Evolutionary conservation across 2,888 invertebrate genomes (phyloP), one percentile per base, ranked within the genome.

Genomic region (Rhaphigaster nebulosa): DNA sequence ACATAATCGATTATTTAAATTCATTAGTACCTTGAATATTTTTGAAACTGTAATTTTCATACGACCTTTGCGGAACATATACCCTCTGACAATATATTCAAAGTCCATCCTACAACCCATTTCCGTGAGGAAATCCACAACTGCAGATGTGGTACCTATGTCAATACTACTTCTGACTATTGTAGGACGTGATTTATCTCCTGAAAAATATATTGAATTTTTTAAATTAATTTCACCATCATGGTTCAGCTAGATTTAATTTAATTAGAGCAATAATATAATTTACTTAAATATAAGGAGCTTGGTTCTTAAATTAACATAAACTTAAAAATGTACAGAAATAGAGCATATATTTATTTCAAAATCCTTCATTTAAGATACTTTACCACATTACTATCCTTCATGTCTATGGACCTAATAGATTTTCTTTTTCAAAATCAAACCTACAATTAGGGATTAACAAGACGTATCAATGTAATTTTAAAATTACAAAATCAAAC

Each of bases 1-100:
- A 45, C 45, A 45, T 45, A 45, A 6, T 45, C 45, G 45, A 45
- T 45, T 45, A 52, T 52, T 52, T 38, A 34, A 76, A 18, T 76
- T 76, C 18, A 8, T 34, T 65, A n/a, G 92, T 93, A 95, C 94
- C 93, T 98, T 98, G 93, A 97, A 98, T 91, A 99, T 97, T 94
- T 99, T 99, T 0, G 98, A 97, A 0, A 99, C 98, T 0, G 98
- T 98, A 38, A 99, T 97, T 94, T 99, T 99, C 98, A 99, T 98
- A 91, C 98, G 95, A 0, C 99, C 99, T 94, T 99, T 99, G 91
- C 98, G 95, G 93, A 99, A 99, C 96, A 99, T 97, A 93, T 97
- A 98, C 94, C 97, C 99, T 94, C 98, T 96, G 0, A 97, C 96
- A 92, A 98, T 97, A 93, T 98, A 99, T 94, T 99, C 99, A 95